phyloP scores from a whole-genome alignment of 1,140 invertebrate genomes.

The Drosophila elegans region DNA sequence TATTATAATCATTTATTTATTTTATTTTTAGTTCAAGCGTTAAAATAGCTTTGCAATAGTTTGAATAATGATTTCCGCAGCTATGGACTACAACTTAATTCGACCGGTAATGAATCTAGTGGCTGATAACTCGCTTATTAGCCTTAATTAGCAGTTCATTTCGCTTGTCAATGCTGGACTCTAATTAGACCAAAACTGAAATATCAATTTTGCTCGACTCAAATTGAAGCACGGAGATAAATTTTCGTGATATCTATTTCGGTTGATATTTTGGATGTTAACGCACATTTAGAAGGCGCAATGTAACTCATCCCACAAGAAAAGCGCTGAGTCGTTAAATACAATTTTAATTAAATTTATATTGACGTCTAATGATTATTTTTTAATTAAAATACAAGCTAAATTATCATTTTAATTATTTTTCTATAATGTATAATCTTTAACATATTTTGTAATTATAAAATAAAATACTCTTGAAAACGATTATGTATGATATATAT shows the following conservation, averaged over 20 bases:
- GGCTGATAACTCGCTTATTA: constrained; percentile 46
- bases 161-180: constrained; percentile 26
- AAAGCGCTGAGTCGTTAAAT: background rate
- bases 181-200: constrained; percentile 45
- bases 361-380: background rate
- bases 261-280: background rate
- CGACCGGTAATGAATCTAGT: constrained; percentile 29
- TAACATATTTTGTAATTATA: too few relatives aligned
- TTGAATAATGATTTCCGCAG: constrained; percentile 28
- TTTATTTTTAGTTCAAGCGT: background rate
- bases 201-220: constrained; percentile 26
- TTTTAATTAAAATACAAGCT: too few relatives aligned
- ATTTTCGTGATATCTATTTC: constrained; percentile 19
- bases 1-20: background rate
- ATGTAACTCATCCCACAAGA: background rate
- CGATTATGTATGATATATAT: too few relatives aligned
- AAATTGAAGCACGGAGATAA: constrained; percentile 4
- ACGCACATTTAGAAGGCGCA: background rate
- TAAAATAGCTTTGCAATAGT: constrained; percentile 2
- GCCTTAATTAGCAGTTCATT: constrained; percentile 46
- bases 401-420: too few relatives aligned
- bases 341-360: background rate
- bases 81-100: constrained; percentile 16
- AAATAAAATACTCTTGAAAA: too few relatives aligned
- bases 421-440: too few relatives aligned